A percentile compares a stretch with the other conserved stretches of the same genome.
Conservation (phyloP, 1,140 invertebrate genomes). For the Drosophila ohnishii region DNA sequence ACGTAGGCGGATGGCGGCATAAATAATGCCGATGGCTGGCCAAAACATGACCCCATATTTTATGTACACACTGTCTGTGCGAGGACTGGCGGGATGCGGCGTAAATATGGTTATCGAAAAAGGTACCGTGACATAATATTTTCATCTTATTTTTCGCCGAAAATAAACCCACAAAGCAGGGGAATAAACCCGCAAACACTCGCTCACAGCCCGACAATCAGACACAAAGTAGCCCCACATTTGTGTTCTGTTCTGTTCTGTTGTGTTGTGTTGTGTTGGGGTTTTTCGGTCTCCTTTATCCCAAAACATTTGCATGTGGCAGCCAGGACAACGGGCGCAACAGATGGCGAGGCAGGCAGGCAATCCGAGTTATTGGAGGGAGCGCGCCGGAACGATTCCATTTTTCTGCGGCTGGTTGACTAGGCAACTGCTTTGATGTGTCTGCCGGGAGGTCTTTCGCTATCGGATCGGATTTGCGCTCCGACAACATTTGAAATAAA, state of each 20-base stretch:
- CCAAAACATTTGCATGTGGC: conserved; percentile 47
- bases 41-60: conserved; percentile 53
- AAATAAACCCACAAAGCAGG: conserved; percentile 45
- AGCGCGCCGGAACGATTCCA: conserved; percentile 15
- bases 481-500: conserved; percentile 32
- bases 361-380: conserved; percentile 19
- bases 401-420: conserved; percentile 40
- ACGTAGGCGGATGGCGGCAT: conserved; percentile 60
- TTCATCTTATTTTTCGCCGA: conserved; percentile 41
- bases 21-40: conserved; percentile 49
- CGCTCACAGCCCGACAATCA: conserved; percentile 61
- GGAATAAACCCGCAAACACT: conserved; percentile 38
- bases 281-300: conserved; percentile 24
- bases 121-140: conserved; percentile 59
- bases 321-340: conserved; percentile 48
- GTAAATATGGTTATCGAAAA: conserved; percentile 54
- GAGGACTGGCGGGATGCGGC: conserved; percentile 17
- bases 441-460: conserved; percentile 12
- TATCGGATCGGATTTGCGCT: conserved; percentile 39
- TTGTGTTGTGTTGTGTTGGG: neutral
- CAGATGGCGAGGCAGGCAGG: conserved; percentile 23
- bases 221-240: conserved; percentile 63
- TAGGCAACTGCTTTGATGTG: conserved; percentile 47
- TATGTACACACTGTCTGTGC: conserved; percentile 34
- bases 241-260: conserved; percentile 13